These are phyloP conservation scores for Leucophenga montana DNA, from an alignment of 2,888 invertebrate species.

Conservation along the genomic window DNA sequence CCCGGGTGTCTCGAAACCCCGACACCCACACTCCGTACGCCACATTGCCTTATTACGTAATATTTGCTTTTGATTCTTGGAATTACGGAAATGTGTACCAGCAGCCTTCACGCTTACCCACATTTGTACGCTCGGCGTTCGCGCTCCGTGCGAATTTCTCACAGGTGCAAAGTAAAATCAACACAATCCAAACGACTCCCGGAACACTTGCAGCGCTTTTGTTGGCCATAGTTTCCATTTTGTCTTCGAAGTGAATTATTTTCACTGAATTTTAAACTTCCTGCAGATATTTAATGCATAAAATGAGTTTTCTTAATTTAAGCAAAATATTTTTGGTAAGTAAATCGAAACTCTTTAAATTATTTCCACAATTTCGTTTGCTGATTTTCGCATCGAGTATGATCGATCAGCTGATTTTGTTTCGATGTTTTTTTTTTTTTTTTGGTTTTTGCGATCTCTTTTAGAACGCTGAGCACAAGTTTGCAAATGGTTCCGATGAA, in stretches of 20 bases:
- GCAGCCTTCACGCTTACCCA: conserved; percentile 45
- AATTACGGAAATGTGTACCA: conserved; percentile 5
- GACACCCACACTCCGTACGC: too few relatives aligned
- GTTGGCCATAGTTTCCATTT: conserved; percentile 8
- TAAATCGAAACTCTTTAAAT: too few relatives aligned
- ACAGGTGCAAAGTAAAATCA: conserved; percentile 42
- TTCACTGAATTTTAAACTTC: not conserved
- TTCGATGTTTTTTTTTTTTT: too few relatives aligned
- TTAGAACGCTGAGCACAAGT: conserved; percentile 32
- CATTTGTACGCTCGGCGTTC: conserved; percentile 53
- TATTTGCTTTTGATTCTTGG: conserved; percentile 16
- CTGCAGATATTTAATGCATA: not conserved
- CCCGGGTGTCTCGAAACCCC: too few relatives aligned
- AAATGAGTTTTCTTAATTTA: not conserved
- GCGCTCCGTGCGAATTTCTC: conserved; percentile 33
- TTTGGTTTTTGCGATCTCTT: not conserved
- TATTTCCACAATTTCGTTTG: too few relatives aligned
- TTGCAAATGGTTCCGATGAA: conserved; percentile 31
- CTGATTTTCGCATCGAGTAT: not conserved
- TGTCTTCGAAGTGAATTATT: conserved; percentile 22
- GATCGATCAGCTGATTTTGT: too few relatives aligned
- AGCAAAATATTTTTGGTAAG: not conserved
- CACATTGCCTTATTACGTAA: conserved; percentile 41
- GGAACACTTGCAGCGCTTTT: not conserved
- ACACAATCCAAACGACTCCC: conserved; percentile 23